phyloP scores from a whole-genome alignment of 1,140 invertebrate species.

The Sipha flava region DNA sequence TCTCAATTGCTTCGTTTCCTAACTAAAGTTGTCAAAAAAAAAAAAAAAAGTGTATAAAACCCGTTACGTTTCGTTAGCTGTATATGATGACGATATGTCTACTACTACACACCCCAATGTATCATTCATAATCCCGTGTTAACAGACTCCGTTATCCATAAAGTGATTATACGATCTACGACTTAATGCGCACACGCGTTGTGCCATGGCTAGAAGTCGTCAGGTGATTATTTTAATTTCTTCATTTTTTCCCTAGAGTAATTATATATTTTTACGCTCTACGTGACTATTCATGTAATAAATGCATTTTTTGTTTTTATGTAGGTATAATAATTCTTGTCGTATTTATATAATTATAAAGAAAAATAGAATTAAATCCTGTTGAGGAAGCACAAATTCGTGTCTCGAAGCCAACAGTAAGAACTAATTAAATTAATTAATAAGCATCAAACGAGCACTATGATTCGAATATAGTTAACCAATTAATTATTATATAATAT shows the following conservation, averaged over 20 bases:
- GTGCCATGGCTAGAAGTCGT: no score
- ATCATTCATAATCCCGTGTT: constrained; percentile 10
- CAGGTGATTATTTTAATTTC: background rate
- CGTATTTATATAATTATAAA: no score
- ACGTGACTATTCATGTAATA: no score
- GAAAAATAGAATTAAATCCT: no score
- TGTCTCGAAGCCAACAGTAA: no score
- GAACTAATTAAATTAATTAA: no score
- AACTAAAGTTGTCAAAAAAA: background rate
- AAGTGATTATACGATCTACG: background rate
- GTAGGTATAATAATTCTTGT: no score
- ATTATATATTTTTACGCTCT: background rate
- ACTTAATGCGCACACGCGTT: background rate
- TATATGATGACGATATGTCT: background rate
- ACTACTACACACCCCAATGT: background rate
- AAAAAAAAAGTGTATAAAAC: background rate
- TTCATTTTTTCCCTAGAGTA: background rate
- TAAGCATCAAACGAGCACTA: no score
- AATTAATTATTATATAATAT: no score
- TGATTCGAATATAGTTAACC: no score
- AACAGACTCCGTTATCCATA: background rate
- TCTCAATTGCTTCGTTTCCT: background rate
- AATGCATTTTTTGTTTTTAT: no score
- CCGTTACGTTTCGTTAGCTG: background rate
- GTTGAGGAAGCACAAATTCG: no score